Conservation (phyloP, 1,140 invertebrate genomes). For the Spodoptera frugiperda region DNA sequence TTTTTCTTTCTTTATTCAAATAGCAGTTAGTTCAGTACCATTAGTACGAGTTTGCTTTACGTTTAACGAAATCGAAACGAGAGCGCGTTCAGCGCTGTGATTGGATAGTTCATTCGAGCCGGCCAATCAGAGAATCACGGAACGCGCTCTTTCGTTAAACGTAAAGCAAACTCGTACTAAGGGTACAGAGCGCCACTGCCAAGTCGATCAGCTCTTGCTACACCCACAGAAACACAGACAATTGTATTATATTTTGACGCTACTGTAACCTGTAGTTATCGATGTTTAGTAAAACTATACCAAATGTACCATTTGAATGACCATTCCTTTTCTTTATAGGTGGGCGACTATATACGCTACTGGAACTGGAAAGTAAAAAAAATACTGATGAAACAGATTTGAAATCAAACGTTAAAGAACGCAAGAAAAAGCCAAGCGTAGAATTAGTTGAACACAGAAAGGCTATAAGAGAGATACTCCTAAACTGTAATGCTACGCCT, state of each 20-base stretch:
- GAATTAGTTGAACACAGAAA: slow-evolving; percentile 56
- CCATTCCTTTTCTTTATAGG: slow-evolving; percentile 38
- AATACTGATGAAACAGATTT: not conserved
- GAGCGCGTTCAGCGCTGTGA: no score
- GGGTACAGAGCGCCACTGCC: no score
- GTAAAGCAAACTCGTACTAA: no score
- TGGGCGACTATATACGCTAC: not conserved
- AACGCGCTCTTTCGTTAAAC: no score
- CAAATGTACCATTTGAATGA: slow-evolving; percentile 28
- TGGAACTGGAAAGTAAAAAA: not conserved
- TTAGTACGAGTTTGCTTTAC: no score
- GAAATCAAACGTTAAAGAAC: not conserved
- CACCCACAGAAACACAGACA: no score
- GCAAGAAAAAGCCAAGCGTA: slow-evolving; percentile 12
- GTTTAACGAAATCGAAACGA: no score
- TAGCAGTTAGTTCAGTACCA: no score
- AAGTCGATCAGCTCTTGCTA: no score
- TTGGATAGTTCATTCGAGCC: no score
- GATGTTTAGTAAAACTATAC: not conserved
- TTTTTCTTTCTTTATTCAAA: no score
- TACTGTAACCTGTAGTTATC: not conserved
- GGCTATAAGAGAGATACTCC: slow-evolving; percentile 59
- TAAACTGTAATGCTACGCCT: slow-evolving; percentile 65
- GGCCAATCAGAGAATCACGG: no score
- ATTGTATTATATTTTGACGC: not conserved